Conservation (phyloP, 2,113 vertebrate species). For the Pelodiscus sinensis region DNA sequence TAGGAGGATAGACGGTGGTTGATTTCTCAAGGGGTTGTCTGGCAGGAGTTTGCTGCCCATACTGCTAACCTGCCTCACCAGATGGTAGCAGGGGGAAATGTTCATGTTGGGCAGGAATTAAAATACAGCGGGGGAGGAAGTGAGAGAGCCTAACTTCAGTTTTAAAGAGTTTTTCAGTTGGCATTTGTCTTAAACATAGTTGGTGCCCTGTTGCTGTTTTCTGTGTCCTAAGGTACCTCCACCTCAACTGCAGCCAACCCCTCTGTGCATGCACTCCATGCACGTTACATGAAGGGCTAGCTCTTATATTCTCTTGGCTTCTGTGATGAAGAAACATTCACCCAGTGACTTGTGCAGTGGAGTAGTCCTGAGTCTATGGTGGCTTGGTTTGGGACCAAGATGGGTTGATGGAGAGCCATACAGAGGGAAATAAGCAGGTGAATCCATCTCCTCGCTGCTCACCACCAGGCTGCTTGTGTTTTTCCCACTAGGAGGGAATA, state of each 20-base stretch:
- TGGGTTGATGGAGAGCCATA: neutral
- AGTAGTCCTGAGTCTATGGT: rapidly evolving
- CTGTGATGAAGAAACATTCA: neutral
- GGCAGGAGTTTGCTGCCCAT: neutral
- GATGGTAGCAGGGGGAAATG: neutral
- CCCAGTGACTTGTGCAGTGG: rapidly evolving
- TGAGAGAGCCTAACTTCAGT: neutral
- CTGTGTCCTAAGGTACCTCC: rapidly evolving
- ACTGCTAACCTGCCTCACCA: neutral
- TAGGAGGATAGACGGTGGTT: neutral
- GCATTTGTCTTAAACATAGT: neutral
- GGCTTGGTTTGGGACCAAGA: rapidly evolving
- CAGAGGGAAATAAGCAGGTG: neutral
- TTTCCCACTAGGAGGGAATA: rapidly evolving
- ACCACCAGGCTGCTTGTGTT: neutral
- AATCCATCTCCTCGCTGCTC: neutral
- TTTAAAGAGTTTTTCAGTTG: neutral
- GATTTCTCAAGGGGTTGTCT: neutral
- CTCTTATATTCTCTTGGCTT: neutral
- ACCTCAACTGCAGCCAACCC: rapidly evolving
- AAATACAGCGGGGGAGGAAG: neutral
- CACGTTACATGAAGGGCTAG: neutral
- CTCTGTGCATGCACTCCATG: rapidly evolving
- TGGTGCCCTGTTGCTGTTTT: neutral
- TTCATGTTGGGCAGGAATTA: neutral